phyloP scores from a whole-genome alignment of 2,113 vertebrate species.

The Chauna torquata region DNA sequence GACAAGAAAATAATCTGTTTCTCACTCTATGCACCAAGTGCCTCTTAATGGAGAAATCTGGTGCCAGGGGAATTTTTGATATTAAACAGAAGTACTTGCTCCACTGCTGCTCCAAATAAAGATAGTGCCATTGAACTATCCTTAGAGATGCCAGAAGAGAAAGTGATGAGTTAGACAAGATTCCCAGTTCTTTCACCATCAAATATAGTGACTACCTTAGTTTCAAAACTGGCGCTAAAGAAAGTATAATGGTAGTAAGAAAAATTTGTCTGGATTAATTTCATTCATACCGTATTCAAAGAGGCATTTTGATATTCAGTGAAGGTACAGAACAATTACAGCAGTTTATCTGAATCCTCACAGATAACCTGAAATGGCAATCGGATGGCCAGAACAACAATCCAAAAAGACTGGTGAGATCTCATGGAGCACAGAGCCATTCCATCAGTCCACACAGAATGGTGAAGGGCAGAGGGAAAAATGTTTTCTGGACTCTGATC shows the following conservation, averaged over 20 bases:
- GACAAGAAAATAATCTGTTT: background rate
- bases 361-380: background rate
- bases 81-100: background rate
- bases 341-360: background rate
- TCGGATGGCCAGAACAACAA: background rate
- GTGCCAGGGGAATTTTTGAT: background rate
- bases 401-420: background rate
- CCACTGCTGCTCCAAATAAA: background rate
- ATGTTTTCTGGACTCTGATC: background rate
- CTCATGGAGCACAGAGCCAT: background rate
- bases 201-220: background rate
- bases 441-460: background rate
- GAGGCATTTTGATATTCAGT: background rate
- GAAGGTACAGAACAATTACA: background rate
- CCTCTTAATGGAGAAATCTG: background rate
- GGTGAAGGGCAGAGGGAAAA: background rate
- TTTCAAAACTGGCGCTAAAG: background rate
- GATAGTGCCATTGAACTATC: background rate
- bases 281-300: background rate
- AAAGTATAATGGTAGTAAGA: background rate
- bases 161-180: background rate
- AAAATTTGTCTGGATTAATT: background rate
- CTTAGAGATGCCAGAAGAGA: background rate
- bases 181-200: background rate
- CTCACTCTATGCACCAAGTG: background rate